Evolutionary conservation across 1,140 invertebrate genomes (phyloP).

Genomic region (Pseudomyrmex concolor): DNA sequence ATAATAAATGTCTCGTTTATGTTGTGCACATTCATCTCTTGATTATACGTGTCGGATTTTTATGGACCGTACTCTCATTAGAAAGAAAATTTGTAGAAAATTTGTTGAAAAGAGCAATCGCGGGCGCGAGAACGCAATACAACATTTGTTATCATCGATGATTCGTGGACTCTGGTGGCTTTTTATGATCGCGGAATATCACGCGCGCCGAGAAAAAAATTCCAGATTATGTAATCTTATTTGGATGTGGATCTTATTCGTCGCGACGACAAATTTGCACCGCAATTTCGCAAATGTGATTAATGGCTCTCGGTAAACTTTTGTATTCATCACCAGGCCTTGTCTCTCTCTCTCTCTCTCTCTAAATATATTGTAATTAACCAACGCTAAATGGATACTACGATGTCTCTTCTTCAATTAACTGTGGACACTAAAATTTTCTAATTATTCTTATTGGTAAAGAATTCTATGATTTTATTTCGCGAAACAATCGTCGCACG

Average conservation of each 20-base stretch:
- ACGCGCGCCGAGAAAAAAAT: slow-evolving; percentile 43
- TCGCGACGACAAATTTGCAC: slow-evolving; percentile 5
- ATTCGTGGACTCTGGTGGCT: neutral
- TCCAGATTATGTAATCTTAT: slow-evolving; percentile 45
- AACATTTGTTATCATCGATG: neutral
- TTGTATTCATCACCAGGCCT: neutral
- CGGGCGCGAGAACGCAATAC: neutral
- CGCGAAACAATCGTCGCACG: too few relatives aligned
- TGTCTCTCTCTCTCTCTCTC: too few relatives aligned
- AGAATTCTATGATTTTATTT: too few relatives aligned
- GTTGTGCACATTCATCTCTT: neutral
- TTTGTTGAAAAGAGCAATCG: too few relatives aligned
- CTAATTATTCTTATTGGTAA: too few relatives aligned
- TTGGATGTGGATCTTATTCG: slow-evolving; percentile 17
- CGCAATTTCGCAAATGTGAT: slow-evolving; percentile 14
- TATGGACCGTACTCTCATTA: neutral
- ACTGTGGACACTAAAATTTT: neutral
- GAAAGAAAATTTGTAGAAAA: too few relatives aligned
- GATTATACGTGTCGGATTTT: neutral
- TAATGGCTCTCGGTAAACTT: neutral
- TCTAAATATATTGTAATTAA: slow-evolving; percentile 16
- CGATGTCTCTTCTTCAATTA: neutral
- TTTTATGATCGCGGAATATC: too few relatives aligned
- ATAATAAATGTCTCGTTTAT: neutral
- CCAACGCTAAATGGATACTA: neutral